phyloP scores from a whole-genome alignment of 2,888 invertebrate species.

The Drosophila emarginata region DNA sequence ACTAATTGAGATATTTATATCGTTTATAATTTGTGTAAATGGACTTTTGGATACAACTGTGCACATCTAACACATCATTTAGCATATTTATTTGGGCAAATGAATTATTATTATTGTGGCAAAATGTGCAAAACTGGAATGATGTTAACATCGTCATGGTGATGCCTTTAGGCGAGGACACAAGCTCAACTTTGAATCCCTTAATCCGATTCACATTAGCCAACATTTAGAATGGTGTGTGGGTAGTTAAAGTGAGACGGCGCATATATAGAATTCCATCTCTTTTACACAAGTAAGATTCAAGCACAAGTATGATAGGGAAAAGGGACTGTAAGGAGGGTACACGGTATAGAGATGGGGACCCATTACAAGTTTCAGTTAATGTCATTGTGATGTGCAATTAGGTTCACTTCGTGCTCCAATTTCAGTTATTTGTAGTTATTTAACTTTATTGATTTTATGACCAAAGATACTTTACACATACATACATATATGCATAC shows the following conservation, averaged over 20 bases:
- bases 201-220: slow-evolving; percentile 67
- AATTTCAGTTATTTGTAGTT: slow-evolving; percentile 65
- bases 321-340: neutral
- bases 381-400: slow-evolving; percentile 30
- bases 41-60: neutral
- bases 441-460: slow-evolving; percentile 71
- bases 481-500: slow-evolving; percentile 3
- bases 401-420: slow-evolving; percentile 42
- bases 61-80: slow-evolving; percentile 40
- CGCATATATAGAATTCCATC: neutral
- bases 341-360: neutral
- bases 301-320: neutral
- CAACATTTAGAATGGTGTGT: slow-evolving; percentile 12
- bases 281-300: neutral
- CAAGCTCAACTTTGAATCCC: slow-evolving; percentile 32
- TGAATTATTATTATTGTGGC: slow-evolving; percentile 61
- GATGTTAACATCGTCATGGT: slow-evolving; percentile 2
- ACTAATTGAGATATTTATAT: no score
- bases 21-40: neutral
- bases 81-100: slow-evolving; percentile 52
- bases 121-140: slow-evolving; percentile 16
- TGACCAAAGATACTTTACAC: slow-evolving; percentile 27
- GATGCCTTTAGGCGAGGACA: slow-evolving; percentile 3
- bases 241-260: neutral
- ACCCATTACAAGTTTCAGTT: slow-evolving; percentile 22